Percentiles rank a stretch among this genome's conserved stretches.
Evolutionary conservation across 2,888 invertebrate species (phyloP).

Genomic region (Lamellibrachia columna): DNA sequence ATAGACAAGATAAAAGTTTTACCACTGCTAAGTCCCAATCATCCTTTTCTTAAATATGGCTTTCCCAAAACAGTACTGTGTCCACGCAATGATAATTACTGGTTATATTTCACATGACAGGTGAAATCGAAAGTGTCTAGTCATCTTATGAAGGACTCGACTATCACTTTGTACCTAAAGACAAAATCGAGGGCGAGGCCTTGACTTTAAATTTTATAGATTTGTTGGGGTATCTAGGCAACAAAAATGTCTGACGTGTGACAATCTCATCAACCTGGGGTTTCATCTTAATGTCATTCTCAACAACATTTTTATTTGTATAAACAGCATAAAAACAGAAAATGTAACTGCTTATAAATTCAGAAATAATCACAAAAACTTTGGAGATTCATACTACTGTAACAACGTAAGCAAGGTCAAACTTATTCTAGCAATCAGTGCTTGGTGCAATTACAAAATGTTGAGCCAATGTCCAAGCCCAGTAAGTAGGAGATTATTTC

Average conservation of each 20-base stretch:
- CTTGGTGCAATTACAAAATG: background rate
- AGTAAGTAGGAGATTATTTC: background rate
- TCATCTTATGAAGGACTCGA: background rate
- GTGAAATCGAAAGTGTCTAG: background rate
- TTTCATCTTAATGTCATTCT: background rate
- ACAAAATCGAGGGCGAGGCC: background rate
- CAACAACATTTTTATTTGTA: background rate
- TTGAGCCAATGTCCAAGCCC: background rate
- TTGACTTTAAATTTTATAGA: too few relatives aligned
- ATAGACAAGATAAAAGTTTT: background rate
- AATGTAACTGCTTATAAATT: background rate
- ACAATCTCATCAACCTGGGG: background rate
- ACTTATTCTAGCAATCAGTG: background rate
- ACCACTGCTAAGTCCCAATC: background rate
- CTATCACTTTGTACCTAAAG: background rate
- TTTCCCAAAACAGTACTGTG: background rate
- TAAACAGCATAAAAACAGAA: constrained; percentile 9
- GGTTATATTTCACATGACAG: background rate
- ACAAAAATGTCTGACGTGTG: background rate
- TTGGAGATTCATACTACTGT: background rate
- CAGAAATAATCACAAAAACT: background rate
- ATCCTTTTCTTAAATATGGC: background rate
- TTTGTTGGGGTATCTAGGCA: too few relatives aligned
- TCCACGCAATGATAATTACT: background rate
- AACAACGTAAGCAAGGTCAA: background rate